Conservation (phyloP, 1,140 invertebrate species). For the Pissodes strobi region DNA sequence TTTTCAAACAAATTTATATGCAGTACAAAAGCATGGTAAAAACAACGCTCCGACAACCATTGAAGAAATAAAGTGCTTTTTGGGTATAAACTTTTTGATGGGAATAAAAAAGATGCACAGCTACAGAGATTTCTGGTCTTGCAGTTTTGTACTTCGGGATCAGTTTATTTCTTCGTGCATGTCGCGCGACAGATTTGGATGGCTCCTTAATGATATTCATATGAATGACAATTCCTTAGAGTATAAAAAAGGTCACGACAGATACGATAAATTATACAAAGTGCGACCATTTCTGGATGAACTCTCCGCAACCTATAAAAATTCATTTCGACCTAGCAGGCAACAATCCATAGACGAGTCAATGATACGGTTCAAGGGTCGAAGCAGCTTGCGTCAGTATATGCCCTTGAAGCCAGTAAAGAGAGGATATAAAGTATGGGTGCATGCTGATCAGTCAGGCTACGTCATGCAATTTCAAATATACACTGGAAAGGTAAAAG, state of each 20-base stretch:
- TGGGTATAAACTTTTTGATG: no score
- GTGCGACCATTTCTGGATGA: background rate
- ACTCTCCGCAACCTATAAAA: background rate
- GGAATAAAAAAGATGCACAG: no score
- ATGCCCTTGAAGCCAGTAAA: conserved; percentile 56
- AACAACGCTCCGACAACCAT: no score
- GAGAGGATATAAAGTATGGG: conserved; percentile 56
- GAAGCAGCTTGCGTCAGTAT: conserved; percentile 11
- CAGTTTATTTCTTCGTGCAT: conserved; percentile 16
- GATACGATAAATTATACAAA: conserved; percentile 44
- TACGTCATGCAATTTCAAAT: conserved; percentile 57
- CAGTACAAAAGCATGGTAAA: no score
- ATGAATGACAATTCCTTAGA: conserved; percentile 19
- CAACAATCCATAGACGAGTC: no score
- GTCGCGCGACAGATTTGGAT: conserved; percentile 7
- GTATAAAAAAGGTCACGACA: conserved; percentile 9
- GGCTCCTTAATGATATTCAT: conserved; percentile 20
- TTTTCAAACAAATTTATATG: no score
- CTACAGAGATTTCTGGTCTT: no score
- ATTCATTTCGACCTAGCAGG: no score
- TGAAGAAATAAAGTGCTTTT: no score
- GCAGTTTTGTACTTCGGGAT: no score
- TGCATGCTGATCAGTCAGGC: conserved; percentile 35
- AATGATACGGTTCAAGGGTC: conserved; percentile 53
- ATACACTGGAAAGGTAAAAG: conserved; percentile 54